Percentiles rank a stretch among this genome's conserved stretches.
phyloP scores from a whole-genome alignment of 2,888 invertebrate genomes.

The Hirtodrosophila confusa region DNA sequence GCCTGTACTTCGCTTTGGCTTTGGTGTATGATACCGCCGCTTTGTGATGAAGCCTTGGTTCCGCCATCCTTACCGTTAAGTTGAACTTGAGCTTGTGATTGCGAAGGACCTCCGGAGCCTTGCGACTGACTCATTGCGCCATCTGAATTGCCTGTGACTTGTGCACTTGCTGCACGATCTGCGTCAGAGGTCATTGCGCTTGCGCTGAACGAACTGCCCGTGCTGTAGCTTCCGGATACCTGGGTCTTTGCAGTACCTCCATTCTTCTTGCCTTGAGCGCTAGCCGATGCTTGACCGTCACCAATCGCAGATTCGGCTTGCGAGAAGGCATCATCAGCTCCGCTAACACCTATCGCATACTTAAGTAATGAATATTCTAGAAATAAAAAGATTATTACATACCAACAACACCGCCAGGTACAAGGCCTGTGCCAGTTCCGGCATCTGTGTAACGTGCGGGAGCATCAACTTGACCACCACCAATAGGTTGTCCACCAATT shows the following conservation, averaged over 20 bases:
- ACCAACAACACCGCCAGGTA: constrained; percentile 42
- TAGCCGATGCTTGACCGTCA: constrained; percentile 90
- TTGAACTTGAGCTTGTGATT: constrained; percentile 91
- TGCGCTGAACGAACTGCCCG: constrained; percentile 92
- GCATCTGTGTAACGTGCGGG: constrained; percentile 53
- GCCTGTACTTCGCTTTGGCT: constrained; percentile 88
- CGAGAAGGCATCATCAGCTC: constrained; percentile 88
- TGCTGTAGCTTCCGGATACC: constrained; percentile 91
- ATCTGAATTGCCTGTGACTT: constrained; percentile 88
- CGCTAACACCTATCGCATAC: constrained; percentile 47
- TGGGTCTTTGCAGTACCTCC: constrained; percentile 92
- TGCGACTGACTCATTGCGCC: constrained; percentile 91
- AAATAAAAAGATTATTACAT: constrained; percentile 7
- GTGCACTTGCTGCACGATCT: constrained; percentile 88
- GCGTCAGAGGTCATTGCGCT: constrained; percentile 92
- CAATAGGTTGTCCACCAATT: background rate
- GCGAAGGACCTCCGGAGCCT: constrained; percentile 89
- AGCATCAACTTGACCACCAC: constrained; percentile 23
- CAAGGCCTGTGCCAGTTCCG: constrained; percentile 24
- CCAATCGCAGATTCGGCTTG: constrained; percentile 86
- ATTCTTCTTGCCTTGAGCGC: constrained; percentile 90
- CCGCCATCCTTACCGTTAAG: constrained; percentile 91
- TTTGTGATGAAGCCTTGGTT: constrained; percentile 90
- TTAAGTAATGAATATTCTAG: background rate
- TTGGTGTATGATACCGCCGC: constrained; percentile 90